Base-by-base conservation (phyloP, 2,888 invertebrate genomes). In the Brenthis ino region DNA sequence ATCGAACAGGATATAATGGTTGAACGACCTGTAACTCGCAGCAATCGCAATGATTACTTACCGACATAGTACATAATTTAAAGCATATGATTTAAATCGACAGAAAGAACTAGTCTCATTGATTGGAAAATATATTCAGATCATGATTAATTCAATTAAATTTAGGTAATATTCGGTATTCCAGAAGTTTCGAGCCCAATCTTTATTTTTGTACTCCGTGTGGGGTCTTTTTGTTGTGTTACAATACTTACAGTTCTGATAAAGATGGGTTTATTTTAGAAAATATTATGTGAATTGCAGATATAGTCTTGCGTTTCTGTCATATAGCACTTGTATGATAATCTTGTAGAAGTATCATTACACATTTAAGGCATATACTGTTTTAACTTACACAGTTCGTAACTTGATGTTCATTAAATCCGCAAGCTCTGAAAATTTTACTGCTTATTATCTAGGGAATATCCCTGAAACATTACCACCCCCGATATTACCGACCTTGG, bases 401-500 rank as follows among this genome's bases (percentile, higher is more conserved):
- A 37, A 37, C 37, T 43, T 8, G 37, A 43, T 8, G 37, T 11
- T 28, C 11, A 43, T 43, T 1, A 43, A 43, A 43, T 43, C 2
- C 11, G 11, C 37, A 43, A 11, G 37, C 37, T 28, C 28, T 28
- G 28, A 28, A 43, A 43, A 11, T 11, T 57, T 43, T 43, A 58
- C 16, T 16, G 16, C 5, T 2, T 11, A 37, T 37, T 33, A 33
- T 14, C n/a, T 53, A 16, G 47, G 53, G 67, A 64, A 37, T 57
- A 55, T 24, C 50, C 47, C 37, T 43, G 37, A 8, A 43, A 43
- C 37, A 57, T 65, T 43, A 57, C 57, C 51, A 77, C 77, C 84
- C 77, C 77, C 84, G 88, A 82, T 90, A 87, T 91, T 88, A 87
- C 77, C 84, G 88, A 82, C 91, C 88, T 91, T 88, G 87, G 83